Evolutionary conservation across 2,797 vertebrate species (phyloP).

Genomic region (Myotis daubentonii): DNA sequence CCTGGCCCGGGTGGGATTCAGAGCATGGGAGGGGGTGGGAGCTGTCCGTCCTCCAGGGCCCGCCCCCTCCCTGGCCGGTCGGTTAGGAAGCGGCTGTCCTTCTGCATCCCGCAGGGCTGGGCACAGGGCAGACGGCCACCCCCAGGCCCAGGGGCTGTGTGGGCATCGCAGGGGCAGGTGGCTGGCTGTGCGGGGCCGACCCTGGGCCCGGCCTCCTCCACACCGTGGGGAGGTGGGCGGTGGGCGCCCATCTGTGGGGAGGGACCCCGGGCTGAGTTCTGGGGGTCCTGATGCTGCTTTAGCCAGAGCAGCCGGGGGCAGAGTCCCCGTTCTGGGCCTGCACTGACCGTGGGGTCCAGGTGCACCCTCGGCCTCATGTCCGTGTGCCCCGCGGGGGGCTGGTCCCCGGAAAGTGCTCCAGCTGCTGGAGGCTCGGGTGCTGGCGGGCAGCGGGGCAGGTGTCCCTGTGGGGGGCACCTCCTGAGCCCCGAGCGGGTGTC

Average conservation of each 20-base stretch:
- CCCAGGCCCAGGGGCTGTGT: too few species aligned
- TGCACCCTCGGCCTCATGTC: accelerated
- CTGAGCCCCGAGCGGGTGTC: accelerated
- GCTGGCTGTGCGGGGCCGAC: background rate
- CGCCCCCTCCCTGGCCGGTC: background rate
- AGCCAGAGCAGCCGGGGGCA: background rate
- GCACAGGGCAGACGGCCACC: accelerated
- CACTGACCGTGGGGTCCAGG: background rate
- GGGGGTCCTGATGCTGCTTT: background rate
- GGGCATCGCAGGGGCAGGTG: accelerated
- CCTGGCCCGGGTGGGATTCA: background rate
- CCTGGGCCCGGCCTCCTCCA: too few species aligned
- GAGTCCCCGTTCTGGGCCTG: accelerated
- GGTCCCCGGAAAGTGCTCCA: background rate
- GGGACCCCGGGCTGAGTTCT: background rate
- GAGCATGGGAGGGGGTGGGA: accelerated
- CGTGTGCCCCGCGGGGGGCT: background rate
- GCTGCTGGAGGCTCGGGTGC: background rate
- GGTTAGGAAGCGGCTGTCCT: background rate
- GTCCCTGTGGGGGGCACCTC: accelerated
- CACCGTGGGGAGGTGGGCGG: background rate
- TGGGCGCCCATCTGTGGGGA: background rate
- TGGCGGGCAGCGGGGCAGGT: accelerated
- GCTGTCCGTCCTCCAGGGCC: background rate
- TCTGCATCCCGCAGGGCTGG: background rate